These are phyloP conservation scores for Trachythela sp. DNA, from an alignment of 64 coral and sea anemone genomes.

Conservation along the genomic window DNA sequence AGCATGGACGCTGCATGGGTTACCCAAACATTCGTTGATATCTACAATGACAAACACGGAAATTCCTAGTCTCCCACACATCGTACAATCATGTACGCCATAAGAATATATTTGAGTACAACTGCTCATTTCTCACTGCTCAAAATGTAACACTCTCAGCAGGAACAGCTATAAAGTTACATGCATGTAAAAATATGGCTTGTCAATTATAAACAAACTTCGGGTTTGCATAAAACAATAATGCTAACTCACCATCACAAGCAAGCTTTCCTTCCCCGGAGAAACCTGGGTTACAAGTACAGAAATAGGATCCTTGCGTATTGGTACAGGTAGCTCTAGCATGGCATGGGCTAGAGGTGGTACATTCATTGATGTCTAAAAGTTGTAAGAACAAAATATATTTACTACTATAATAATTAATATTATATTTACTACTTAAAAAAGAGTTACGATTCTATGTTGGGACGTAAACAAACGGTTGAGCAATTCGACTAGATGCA, in stretches of 20 bases:
- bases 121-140: neutral
- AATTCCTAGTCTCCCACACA: neutral
- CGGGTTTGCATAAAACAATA: neutral
- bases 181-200: neutral
- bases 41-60: neutral
- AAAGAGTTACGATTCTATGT: neutral
- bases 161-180: too few relatives aligned
- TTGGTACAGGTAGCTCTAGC: neutral
- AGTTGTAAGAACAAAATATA: neutral
- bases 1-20: neutral
- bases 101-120: neutral
- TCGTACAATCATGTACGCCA: neutral
- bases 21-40: neutral
- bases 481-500: too few relatives aligned
- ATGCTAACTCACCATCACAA: neutral
- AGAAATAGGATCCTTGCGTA: neutral
- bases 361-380: neutral
- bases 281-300: neutral
- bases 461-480: too few relatives aligned
- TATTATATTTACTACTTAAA: neutral
- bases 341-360: neutral
- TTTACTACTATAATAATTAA: neutral
- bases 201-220: neutral
- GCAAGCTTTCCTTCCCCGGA: neutral
- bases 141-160: too few relatives aligned